phyloP scores from a whole-genome alignment of 2,888 invertebrate genomes.

The Danaus chrysippus region DNA sequence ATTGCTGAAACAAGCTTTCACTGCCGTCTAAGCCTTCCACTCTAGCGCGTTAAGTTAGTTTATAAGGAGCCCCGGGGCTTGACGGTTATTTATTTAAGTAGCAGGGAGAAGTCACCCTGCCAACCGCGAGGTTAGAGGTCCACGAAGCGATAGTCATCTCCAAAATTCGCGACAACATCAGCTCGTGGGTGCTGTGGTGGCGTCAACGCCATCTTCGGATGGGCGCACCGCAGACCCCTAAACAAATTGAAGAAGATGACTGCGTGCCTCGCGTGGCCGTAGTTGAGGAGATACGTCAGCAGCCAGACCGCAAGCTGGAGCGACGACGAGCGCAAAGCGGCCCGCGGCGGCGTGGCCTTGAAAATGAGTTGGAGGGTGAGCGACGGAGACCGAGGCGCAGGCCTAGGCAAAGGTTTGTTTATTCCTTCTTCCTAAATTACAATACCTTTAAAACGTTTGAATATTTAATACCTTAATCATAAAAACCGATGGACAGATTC shows the following conservation, averaged over 20 bases:
- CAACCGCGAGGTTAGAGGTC: slow-evolving; percentile 37
- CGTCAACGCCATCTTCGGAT: slow-evolving; percentile 74
- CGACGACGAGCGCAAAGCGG: slow-evolving; percentile 50
- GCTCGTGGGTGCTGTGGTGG: slow-evolving; percentile 76
- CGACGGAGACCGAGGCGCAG: slow-evolving; percentile 58
- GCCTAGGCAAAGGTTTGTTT: slow-evolving; percentile 51
- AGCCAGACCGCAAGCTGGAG: slow-evolving; percentile 60
- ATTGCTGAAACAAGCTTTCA: slow-evolving; percentile 59
- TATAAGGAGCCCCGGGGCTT: slow-evolving; percentile 37
- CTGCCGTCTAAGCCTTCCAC: slow-evolving; percentile 58
- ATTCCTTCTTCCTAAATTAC: not conserved
- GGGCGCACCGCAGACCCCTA: slow-evolving; percentile 76
- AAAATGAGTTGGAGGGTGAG: slow-evolving; percentile 63
- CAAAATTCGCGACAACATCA: slow-evolving; percentile 75
- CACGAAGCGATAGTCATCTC: slow-evolving; percentile 40
- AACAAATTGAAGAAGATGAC: slow-evolving; percentile 65
- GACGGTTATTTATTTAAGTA: slow-evolving; percentile 32
- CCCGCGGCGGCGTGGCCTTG: slow-evolving; percentile 62
- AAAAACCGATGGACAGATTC: too few relatives aligned
- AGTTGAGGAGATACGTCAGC: slow-evolving; percentile 49
- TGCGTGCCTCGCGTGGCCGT: slow-evolving; percentile 60
- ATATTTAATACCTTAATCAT: too few relatives aligned
- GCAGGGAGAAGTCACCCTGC: slow-evolving; percentile 41
- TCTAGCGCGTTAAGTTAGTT: slow-evolving; percentile 49
- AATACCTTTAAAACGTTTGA: not conserved